Evolutionary conservation across 2,888 invertebrate genomes (phyloP), one percentile per base, ranked within the genome.

Genomic region (Pantelozetes paolii): DNA sequence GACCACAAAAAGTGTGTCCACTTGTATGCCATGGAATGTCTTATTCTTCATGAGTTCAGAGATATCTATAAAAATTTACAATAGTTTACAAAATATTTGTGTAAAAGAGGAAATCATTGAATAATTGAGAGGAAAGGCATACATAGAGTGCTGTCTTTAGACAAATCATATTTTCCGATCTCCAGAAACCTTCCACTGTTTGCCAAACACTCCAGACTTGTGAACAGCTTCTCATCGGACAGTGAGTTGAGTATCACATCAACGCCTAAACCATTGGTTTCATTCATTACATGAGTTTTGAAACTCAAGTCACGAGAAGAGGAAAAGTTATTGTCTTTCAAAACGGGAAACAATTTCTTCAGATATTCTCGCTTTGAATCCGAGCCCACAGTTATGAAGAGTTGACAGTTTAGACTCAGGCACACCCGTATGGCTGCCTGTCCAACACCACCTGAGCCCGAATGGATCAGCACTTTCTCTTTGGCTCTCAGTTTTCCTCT

Each of bases 91-190:
- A 8, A 8, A 36, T 36, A 36, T 36, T 36, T 9, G 9, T 8
- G 9, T 36, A 36, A n/a, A n/a, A n/a, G n/a, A n/a, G n/a, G n/a
- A n/a, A n/a, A n/a, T n/a, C 45, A 45, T 11, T 54, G 0, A 26
- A 54, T n/a, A 20, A 50, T 2, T 20, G 20, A 3, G 1, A 8
- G 26, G 11, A 23, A 2, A 54, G 20, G 9, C 45, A 15, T 2
- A 45, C 45, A 2, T 15, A 45, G 15, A 45, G 8, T 15, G 15
- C 15, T 45, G 15, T 45, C 15, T 45, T 45, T 6, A 45, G 84
- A 81, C 74, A 85, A 79, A 78, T 85, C 85, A 78, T 83, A 84
- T 79, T 86, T 86, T 75, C 85, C 85, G 77, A 85, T 85, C 79
- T 85, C 85, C 73, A 85, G 79, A 80, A 85, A 85, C 50, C 85